Evolutionary conservation across 2,113 vertebrate species (phyloP).

Genomic region (Perccottus glenii): DNA sequence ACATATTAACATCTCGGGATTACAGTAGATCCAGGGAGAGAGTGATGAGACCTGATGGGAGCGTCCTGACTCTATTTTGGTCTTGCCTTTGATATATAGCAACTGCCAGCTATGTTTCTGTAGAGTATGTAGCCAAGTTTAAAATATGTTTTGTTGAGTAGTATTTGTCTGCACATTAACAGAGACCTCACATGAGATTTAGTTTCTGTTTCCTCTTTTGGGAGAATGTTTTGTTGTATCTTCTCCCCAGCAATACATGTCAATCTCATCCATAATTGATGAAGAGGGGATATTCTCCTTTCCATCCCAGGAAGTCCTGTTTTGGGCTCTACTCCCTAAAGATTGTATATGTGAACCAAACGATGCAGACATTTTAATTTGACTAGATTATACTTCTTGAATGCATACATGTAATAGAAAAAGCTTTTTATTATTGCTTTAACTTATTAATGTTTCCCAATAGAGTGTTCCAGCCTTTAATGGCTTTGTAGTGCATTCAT

Average conservation of each 20-base stretch:
- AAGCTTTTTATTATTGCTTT: too few relatives aligned
- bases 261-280: slow-evolving; percentile 49
- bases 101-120: slow-evolving; percentile 12
- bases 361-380: not conserved
- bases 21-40: slow-evolving; percentile 46
- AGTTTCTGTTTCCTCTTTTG: not conserved
- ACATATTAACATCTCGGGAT: slow-evolving; percentile 69
- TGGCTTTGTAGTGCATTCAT: too few relatives aligned
- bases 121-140: not conserved
- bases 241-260: slow-evolving; percentile 22
- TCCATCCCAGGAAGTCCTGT: not conserved
- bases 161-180: too few relatives aligned
- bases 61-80: slow-evolving; percentile 43
- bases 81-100: slow-evolving; percentile 32
- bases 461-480: slow-evolving; percentile 18
- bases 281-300: slow-evolving; percentile 24
- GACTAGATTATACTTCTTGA: not conserved
- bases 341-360: not conserved
- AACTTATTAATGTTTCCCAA: not conserved
- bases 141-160: not conserved
- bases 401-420: too few relatives aligned
- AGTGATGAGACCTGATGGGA: slow-evolving; percentile 49
- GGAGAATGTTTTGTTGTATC: slow-evolving; percentile 16
- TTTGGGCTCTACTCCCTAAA: slow-evolving; percentile 8
- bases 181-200: not conserved